A percentile compares a stretch with the other conserved stretches of the same genome.
These are phyloP conservation scores for Drosophila punjabiensis DNA, from an alignment of 1,140 invertebrate genomes.

Conservation along the genomic window DNA sequence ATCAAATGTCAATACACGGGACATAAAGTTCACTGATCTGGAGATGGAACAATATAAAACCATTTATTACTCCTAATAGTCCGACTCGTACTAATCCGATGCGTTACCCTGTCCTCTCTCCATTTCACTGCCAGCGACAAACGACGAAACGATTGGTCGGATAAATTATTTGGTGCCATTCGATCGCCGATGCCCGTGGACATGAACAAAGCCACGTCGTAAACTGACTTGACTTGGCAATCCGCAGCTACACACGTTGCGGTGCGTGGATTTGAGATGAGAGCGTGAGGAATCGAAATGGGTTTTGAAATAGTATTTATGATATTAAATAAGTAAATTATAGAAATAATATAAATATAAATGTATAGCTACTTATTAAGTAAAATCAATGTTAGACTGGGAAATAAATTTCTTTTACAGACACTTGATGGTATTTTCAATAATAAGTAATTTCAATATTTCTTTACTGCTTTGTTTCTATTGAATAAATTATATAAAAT, in stretches of 20 bases:
- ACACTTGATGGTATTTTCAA: not conserved
- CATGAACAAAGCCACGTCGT: conserved; percentile 77
- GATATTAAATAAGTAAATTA: not conserved
- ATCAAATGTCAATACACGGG: conserved; percentile 76
- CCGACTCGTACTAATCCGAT: conserved; percentile 30
- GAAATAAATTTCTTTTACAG: not conserved
- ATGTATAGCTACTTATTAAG: no score
- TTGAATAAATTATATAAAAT: not conserved
- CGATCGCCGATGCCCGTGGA: conserved; percentile 56
- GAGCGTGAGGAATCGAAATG: not conserved
- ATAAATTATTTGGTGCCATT: conserved; percentile 81
- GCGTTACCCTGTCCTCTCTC: conserved; percentile 52
- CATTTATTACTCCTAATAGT: conserved; percentile 68
- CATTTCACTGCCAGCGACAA: conserved; percentile 20
- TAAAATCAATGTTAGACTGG: not conserved
- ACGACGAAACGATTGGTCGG: conserved; percentile 34
- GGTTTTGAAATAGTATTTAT: no score
- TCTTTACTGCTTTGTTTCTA: rapidly evolving
- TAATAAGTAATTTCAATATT: not conserved
- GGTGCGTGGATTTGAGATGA: conserved; percentile 45
- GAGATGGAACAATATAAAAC: conserved; percentile 53
- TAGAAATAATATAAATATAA: not conserved
- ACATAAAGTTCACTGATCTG: conserved; percentile 60
- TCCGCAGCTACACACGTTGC: conserved; percentile 23
- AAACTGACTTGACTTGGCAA: conserved; percentile 51